Percentiles rank a stretch among this genome's conserved stretches.
phyloP scores from a whole-genome alignment of 2,113 vertebrate genomes.

The Thinocorus orbignyianus region DNA sequence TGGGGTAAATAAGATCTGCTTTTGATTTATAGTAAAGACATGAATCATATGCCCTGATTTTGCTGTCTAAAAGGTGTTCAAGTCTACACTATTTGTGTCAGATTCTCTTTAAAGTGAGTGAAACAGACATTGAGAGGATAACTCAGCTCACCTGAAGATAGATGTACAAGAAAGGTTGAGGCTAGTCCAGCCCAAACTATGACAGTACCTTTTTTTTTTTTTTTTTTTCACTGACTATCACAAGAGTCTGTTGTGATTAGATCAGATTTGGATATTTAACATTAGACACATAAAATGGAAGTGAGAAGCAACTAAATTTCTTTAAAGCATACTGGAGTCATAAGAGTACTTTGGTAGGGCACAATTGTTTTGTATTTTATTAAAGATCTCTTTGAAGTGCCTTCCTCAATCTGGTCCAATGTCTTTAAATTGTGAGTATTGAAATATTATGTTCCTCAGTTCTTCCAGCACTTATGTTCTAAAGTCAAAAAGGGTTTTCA shows the following conservation, averaged over 20 bases:
- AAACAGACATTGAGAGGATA: background rate
- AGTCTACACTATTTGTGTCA: background rate
- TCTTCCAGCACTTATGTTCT: background rate
- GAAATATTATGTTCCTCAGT: background rate
- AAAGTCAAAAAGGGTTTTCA: background rate
- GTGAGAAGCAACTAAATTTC: background rate
- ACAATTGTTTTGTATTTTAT: background rate
- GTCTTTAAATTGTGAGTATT: background rate
- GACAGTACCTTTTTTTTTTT: background rate
- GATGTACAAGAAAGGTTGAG: background rate
- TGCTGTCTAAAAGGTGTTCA: background rate
- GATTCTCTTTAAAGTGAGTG: background rate
- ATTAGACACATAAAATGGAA: background rate
- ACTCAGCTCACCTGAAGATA: background rate
- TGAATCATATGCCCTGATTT: background rate
- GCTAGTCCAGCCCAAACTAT: background rate
- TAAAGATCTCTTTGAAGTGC: background rate
- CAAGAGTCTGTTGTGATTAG: background rate
- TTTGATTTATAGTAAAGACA: constrained; percentile 7
- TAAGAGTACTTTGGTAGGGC: background rate
- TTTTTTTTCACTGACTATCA: background rate
- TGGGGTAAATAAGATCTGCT: background rate
- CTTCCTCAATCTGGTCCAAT: background rate
- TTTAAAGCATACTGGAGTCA: background rate
- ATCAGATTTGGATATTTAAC: background rate